Percentiles rank a stretch among this genome's conserved stretches.
These are phyloP conservation scores for Galerucella nymphaeae DNA, from an alignment of 2,888 invertebrate species.

Conservation along the genomic window DNA sequence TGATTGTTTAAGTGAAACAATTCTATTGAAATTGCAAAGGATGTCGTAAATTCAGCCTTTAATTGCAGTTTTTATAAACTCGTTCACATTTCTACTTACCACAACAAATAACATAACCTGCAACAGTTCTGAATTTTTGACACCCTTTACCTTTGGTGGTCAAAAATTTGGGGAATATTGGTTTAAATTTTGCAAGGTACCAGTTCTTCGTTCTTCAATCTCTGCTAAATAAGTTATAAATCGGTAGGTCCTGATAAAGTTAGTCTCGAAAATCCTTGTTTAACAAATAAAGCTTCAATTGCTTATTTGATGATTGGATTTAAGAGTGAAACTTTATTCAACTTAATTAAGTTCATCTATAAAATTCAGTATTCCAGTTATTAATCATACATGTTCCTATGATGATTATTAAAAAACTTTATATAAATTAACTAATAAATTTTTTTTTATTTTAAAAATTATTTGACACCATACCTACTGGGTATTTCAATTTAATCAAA, in stretches of 20 bases:
- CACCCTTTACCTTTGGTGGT: slow-evolving; percentile 7
- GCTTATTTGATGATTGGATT: not conserved
- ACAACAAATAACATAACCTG: not conserved
- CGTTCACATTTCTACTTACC: slow-evolving; percentile 8
- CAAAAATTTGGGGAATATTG: not conserved
- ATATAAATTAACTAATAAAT: no score
- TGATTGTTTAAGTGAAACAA: not conserved
- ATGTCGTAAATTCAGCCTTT: slow-evolving; percentile 1
- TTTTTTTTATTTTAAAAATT: no score
- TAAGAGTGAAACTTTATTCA: not conserved
- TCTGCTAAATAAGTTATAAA: slow-evolving; percentile 1
- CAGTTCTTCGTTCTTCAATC: slow-evolving; percentile 1
- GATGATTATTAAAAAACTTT: no score
- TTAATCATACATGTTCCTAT: not conserved
- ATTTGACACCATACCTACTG: no score
- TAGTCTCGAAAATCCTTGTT: not conserved
- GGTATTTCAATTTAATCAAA: no score
- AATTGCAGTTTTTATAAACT: not conserved
- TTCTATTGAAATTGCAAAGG: not conserved
- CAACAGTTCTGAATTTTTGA: slow-evolving; percentile 9
- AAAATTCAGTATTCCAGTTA: not conserved
- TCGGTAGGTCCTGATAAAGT: not conserved
- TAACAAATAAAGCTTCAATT: no score
- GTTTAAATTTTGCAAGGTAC: not conserved
- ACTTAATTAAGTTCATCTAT: not conserved